A percentile compares a stretch with the other conserved stretches of the same genome.
These are phyloP conservation scores for Acanthurus leucopareius DNA, from an alignment of 2,797 vertebrate genomes.

Conservation along the genomic window DNA sequence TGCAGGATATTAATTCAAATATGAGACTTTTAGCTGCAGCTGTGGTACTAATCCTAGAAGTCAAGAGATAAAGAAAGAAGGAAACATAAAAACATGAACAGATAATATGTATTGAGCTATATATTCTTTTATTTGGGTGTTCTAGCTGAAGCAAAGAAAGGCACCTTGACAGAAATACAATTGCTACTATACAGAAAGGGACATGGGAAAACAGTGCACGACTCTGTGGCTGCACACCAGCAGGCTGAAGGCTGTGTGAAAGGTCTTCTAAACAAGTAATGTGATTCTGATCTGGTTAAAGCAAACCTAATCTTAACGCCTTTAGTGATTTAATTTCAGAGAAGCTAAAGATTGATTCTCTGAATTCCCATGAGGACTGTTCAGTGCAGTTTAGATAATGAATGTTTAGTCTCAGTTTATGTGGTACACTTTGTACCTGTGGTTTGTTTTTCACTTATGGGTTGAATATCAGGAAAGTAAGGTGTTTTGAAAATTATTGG, in stretches of 20 bases:
- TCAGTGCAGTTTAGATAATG: background rate
- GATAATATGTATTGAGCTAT: background rate
- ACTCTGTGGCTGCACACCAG: background rate
- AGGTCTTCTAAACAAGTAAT: background rate
- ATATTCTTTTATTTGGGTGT: background rate
- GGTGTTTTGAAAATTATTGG: background rate
- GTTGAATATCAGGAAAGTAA: slow-evolving; percentile 9
- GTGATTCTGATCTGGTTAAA: background rate
- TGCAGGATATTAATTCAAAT: background rate
- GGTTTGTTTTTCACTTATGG: background rate
- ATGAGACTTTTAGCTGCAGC: background rate
- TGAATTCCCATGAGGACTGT: background rate
- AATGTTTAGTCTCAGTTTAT: too few relatives aligned
- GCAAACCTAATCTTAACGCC: background rate
- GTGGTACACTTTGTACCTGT: too few relatives aligned
- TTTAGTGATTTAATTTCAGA: background rate
- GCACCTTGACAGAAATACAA: background rate
- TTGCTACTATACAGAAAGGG: background rate
- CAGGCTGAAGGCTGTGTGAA: background rate
- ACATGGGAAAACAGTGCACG: background rate
- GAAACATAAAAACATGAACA: too few relatives aligned
- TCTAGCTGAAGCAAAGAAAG: background rate
- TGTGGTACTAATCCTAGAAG: too few relatives aligned
- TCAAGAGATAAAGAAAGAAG: too few relatives aligned
- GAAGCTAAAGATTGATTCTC: background rate